phyloP scores from a whole-genome alignment of 1,140 invertebrate genomes.

The Piezodorus guildinii region DNA sequence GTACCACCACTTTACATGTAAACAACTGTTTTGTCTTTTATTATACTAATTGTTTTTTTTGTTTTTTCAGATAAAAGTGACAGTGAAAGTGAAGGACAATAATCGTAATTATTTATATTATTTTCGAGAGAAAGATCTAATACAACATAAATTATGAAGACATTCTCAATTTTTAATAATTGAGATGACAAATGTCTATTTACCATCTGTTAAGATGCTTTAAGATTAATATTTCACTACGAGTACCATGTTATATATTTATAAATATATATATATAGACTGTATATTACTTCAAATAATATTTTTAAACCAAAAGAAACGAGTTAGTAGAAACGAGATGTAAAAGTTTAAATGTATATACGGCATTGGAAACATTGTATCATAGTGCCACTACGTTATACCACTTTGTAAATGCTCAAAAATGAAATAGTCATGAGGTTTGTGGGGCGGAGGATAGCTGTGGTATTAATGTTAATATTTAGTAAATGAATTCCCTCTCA shows the following conservation, averaged over 20 bases:
- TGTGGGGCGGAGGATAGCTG: neutral
- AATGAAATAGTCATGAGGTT: conserved; percentile 15
- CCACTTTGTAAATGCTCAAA: conserved; percentile 18
- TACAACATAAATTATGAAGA: neutral
- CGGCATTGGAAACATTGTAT: conserved; percentile 1
- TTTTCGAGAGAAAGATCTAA: neutral
- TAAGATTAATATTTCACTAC: neutral
- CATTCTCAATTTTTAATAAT: neutral
- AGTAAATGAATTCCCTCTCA: neutral
- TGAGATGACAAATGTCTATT: conserved; percentile 5
- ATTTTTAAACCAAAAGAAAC: conserved; percentile 6
- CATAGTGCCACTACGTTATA: conserved; percentile 20
- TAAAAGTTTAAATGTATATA: conserved; percentile 8
- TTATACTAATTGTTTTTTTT: too few species aligned
- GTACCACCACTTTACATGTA: too few species aligned
- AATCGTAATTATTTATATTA: conserved; percentile 30
- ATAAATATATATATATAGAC: conserved; percentile 16
- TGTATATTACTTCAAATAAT: conserved; percentile 16
- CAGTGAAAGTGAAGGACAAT: conserved; percentile 82
- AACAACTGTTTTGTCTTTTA: too few species aligned
- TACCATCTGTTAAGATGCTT: conserved; percentile 17
- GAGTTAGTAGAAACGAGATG: neutral
- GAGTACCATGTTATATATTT: conserved; percentile 6
- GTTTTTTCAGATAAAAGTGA: conserved; percentile 74
- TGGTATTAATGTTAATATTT: neutral